Base-by-base conservation (phyloP, 2,888 invertebrate genomes). In the Priocnemis perturbator region DNA sequence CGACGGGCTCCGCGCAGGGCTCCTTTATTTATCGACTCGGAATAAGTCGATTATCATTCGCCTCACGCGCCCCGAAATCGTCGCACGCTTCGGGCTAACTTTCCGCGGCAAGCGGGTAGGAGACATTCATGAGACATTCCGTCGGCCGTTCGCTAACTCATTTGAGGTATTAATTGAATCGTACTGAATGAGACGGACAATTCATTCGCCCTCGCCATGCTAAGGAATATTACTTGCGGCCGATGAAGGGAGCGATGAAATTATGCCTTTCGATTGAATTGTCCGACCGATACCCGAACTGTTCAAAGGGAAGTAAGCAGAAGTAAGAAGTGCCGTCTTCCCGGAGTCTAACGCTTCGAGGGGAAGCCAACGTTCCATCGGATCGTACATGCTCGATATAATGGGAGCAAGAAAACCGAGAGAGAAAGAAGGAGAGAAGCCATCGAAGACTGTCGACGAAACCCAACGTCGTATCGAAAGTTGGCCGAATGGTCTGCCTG, bases 371-470 rank as follows among this genome's bases (percentile, higher is more conserved):
- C 21, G 17, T 23, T 15, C 50, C 26, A 21, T 60, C 26, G 50
- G 48, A 26, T 50, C 60, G 45, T 47, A 14, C 23, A 47, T 45
- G 59, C 7, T 59, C 61, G 66, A 64, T 67, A 69, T 64, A 67
- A 75, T 73, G 73, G 73, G 48, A 53, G 37, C 37, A 67, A 67
- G 59, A 58, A 47, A 70, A 70, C 64, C 52, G 60, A 14, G 48
- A 37, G 17, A 11, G 60, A 60, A 44, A 37, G 17, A 11, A 50
- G 48, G 19, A 60, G 26, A 62, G 76, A 76, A 76, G 72, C 74
- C 76, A 67, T 76, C 69, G 73, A 76, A 73, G 65, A 70, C 67
- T 66, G 61, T 45, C 67, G 74, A 67, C 52, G 74, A 69, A 74
- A 74, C 76, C 76, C 64, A 60, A 17, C 30, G 67, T 48, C 62